phyloP scores from a whole-genome alignment of 2,797 vertebrate genomes.

The Sylvilagus floridanus region DNA sequence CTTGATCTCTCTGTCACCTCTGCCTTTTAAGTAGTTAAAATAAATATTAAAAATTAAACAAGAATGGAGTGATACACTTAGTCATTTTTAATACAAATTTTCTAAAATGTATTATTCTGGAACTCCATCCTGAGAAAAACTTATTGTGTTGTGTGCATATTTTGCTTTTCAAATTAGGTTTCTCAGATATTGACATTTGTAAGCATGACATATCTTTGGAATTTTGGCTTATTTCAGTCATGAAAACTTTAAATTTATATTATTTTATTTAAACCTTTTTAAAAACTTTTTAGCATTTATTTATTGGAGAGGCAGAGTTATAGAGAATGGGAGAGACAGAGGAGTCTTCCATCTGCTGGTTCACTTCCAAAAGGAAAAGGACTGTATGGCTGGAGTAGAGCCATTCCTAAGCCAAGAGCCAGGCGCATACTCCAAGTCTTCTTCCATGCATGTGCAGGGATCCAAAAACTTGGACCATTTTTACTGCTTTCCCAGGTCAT shows the following conservation, averaged over 20 bases:
- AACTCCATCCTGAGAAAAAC: neutral
- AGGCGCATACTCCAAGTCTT: too few species aligned
- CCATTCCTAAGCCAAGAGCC: too few species aligned
- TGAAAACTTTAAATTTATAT: conserved; percentile 10
- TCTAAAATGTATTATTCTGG: neutral
- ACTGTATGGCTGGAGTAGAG: too few species aligned
- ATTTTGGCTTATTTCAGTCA: neutral
- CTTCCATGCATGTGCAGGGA: too few species aligned
- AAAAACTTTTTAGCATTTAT: neutral
- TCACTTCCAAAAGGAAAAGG: too few species aligned
- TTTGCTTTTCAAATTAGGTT: conserved; percentile 3
- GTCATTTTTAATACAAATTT: neutral
- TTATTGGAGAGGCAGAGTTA: too few species aligned
- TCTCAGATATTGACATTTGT: neutral
- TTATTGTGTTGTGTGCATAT: neutral
- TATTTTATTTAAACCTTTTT: conserved; percentile 38
- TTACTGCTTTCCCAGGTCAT: too few species aligned
- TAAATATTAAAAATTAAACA: neutral
- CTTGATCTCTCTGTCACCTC: too few species aligned
- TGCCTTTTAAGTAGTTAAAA: too few species aligned
- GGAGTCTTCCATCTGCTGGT: too few species aligned
- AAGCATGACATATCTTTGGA: neutral
- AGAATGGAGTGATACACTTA: neutral
- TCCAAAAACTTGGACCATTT: too few species aligned
- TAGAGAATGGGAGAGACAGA: too few species aligned